Evolutionary conservation across 2,888 invertebrate species (phyloP).

Genomic region (Morpho achilles): DNA sequence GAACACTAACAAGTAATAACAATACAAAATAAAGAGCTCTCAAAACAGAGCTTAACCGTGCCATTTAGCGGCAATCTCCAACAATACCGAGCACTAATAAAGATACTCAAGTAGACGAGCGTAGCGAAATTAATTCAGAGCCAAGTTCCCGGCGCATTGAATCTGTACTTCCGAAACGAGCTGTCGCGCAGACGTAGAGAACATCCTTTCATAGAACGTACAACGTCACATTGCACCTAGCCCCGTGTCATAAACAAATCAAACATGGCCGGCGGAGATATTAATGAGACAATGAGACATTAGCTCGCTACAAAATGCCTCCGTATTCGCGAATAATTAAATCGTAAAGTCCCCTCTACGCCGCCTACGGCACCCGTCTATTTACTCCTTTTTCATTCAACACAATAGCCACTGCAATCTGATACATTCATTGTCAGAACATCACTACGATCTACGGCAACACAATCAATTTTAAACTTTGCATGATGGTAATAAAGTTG

Average conservation of each 20-base stretch:
- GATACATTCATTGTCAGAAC: slow-evolving; percentile 52
- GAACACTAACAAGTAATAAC: background rate
- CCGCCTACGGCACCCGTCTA: slow-evolving; percentile 74
- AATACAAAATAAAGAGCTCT: background rate
- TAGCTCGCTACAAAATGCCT: slow-evolving; percentile 79
- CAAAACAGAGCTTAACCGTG: slow-evolving; percentile 3
- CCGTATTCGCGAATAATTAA: slow-evolving; percentile 79
- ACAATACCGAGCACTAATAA: slow-evolving; percentile 24
- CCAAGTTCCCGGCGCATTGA: slow-evolving; percentile 30
- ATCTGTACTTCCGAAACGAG: slow-evolving; percentile 36
- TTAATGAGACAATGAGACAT: slow-evolving; percentile 80
- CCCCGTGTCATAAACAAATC: slow-evolving; percentile 76
- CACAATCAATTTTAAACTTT: slow-evolving; percentile 36
- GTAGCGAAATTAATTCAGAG: slow-evolving; percentile 41
- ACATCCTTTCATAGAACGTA: slow-evolving; percentile 29
- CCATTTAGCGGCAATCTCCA: slow-evolving; percentile 4
- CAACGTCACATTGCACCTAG: slow-evolving; percentile 54
- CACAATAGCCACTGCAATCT: slow-evolving; percentile 77
- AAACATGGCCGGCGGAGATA: slow-evolving; percentile 77
- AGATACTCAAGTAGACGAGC: slow-evolving; percentile 24
- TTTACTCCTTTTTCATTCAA: slow-evolving; percentile 80
- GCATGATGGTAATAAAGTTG: slow-evolving; percentile 26
- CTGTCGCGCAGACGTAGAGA: slow-evolving; percentile 41
- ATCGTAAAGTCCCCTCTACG: slow-evolving; percentile 78
- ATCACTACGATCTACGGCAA: slow-evolving; percentile 34